Evolutionary conservation across 2,113 vertebrate genomes (phyloP).

Genomic region (Balaeniceps rex): DNA sequence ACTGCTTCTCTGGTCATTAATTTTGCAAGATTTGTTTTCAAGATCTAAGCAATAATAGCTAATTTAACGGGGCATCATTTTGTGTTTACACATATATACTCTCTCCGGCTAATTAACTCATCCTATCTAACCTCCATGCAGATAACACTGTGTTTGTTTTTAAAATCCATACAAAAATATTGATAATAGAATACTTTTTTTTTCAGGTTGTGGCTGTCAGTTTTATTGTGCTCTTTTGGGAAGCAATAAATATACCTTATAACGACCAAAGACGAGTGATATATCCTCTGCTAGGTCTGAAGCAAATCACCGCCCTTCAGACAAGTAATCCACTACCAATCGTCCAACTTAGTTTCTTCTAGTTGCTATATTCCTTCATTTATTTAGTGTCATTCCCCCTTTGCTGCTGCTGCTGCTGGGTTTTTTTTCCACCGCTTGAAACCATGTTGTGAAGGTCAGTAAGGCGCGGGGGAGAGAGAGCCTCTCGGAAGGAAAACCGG

Average conservation of each 20-base stretch:
- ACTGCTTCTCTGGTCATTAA: not conserved
- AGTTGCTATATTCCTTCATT: not conserved
- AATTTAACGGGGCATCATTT: not conserved
- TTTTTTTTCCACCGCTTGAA: not conserved
- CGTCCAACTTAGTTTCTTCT: not conserved
- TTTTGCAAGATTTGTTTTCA: not conserved
- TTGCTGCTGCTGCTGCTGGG: not conserved
- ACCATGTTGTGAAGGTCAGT: not conserved
- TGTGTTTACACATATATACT: not conserved
- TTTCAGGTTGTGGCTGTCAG: fast-evolving
- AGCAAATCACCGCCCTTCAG: not conserved
- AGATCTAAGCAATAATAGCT: not conserved
- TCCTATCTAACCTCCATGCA: not conserved
- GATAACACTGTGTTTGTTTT: not conserved
- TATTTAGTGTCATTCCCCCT: not conserved
- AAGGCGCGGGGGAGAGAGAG: not conserved
- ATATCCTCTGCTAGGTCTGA: not conserved
- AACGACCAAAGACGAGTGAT: not conserved
- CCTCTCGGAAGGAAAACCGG: not conserved
- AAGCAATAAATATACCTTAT: not conserved
- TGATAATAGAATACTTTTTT: not conserved
- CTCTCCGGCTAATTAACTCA: not conserved
- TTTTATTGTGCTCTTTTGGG: not conserved
- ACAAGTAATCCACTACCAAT: not conserved
- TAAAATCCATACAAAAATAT: not conserved